phyloP scores from a whole-genome alignment of 2,113 vertebrate genomes.

The Mustelus asterias region DNA sequence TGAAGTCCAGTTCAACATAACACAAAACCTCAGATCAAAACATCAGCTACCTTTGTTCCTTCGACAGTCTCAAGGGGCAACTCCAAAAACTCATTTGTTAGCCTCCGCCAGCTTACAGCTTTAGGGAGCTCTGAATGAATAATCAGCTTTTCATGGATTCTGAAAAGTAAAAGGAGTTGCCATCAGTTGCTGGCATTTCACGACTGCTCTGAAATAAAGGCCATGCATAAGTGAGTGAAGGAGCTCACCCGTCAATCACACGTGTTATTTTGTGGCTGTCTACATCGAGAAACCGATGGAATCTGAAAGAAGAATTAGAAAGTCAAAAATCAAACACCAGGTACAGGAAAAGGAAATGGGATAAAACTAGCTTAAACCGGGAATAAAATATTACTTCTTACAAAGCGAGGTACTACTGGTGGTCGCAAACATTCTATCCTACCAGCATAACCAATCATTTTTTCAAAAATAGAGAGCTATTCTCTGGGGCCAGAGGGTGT shows the following conservation, averaged over 20 bases:
- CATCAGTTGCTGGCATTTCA: neutral
- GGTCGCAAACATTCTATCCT: neutral
- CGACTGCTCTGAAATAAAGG: neutral
- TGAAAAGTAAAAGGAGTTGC: conserved; percentile 48
- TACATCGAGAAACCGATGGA: conserved; percentile 84
- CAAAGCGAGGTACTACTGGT: neutral
- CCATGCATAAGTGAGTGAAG: neutral
- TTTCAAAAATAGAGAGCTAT: neutral
- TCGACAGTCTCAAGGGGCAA: conserved; percentile 68
- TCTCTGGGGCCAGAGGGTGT: too few relatives aligned
- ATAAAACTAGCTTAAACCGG: neutral
- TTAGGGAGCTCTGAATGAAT: conserved; percentile 88
- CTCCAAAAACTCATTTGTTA: conserved; percentile 83
- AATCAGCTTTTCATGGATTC: conserved; percentile 88
- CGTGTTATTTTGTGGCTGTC: conserved; percentile 82
- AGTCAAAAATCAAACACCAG: neutral
- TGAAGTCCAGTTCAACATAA: neutral
- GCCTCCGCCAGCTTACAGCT: conserved; percentile 82
- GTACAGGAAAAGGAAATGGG: neutral
- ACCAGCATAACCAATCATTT: neutral
- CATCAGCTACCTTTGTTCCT: conserved; percentile 64
- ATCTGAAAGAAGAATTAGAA: conserved; percentile 58
- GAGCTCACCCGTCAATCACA: conserved; percentile 78
- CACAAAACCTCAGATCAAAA: neutral
- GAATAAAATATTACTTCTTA: neutral